Percentiles rank a stretch among this genome's conserved stretches.
These are phyloP conservation scores for Sarcophaga subvicina DNA, from an alignment of 2,888 invertebrate species.

Conservation along the genomic window DNA sequence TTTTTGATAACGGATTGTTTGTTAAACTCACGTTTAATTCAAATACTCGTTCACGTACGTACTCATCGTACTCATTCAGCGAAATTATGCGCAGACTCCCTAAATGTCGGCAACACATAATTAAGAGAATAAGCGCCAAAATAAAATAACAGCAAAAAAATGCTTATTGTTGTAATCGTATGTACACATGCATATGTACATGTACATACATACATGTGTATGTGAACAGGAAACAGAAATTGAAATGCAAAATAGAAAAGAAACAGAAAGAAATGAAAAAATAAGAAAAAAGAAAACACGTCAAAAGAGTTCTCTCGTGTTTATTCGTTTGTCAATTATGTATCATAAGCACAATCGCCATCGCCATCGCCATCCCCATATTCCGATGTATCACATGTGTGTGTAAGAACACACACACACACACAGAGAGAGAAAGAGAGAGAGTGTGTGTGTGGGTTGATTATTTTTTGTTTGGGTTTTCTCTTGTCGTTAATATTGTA, in stretches of 20 bases:
- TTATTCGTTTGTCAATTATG: constrained; percentile 6
- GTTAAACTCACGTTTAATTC: constrained; percentile 10
- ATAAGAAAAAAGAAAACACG: too few species aligned
- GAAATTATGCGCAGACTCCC: constrained; percentile 53
- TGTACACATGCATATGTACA: neutral
- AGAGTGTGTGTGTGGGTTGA: neutral
- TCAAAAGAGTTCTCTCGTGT: constrained; percentile 19
- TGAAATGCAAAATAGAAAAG: constrained; percentile 14
- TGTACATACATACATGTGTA: neutral
- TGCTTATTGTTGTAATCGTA: neutral
- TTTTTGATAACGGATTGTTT: neutral
- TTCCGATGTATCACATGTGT: constrained; percentile 41
- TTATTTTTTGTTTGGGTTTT: neutral
- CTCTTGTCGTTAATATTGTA: constrained; percentile 7
- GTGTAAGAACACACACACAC: neutral
- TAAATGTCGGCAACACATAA: constrained; percentile 44
- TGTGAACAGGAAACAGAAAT: constrained; percentile 8
- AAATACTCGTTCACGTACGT: constrained; percentile 14
- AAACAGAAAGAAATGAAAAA: too few species aligned
- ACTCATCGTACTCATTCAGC: neutral
- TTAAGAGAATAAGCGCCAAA: constrained; percentile 61
- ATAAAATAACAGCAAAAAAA: constrained; percentile 7
- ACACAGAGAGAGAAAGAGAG: too few species aligned
- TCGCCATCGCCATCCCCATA: neutral
- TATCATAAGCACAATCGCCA: neutral